phyloP scores from a whole-genome alignment of 2,113 vertebrate species.

The Mormoops blainvillei region DNA sequence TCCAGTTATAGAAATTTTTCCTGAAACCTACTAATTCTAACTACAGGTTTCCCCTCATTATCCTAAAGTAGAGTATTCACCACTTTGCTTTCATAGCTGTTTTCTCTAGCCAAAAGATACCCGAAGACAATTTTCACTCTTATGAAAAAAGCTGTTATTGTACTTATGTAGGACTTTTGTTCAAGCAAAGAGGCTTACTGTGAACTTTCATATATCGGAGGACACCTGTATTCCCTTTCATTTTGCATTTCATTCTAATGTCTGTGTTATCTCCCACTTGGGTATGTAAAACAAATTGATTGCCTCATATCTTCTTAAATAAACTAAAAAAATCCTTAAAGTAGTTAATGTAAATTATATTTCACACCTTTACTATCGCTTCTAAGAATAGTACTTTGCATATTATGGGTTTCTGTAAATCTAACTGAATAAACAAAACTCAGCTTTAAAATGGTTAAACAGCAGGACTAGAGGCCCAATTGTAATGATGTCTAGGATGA shows the following conservation, averaged over 20 bases:
- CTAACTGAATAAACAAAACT: background rate
- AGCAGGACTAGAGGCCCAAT: background rate
- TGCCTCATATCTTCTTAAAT: background rate
- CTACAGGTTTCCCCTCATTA: background rate
- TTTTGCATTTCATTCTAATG: background rate
- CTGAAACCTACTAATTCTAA: background rate
- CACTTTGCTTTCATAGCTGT: background rate
- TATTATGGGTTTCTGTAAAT: background rate
- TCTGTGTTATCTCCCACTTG: background rate
- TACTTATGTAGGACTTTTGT: background rate
- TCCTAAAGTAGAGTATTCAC: background rate
- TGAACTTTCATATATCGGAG: background rate
- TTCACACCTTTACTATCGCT: background rate
- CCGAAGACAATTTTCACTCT: background rate
- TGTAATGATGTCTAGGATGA: background rate
- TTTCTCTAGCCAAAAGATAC: background rate
- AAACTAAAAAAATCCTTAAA: background rate
- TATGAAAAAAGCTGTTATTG: background rate
- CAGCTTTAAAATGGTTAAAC: background rate
- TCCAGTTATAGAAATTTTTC: background rate
- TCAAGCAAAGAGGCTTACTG: background rate
- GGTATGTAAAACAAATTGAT: background rate
- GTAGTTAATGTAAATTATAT: background rate
- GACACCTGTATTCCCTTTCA: background rate
- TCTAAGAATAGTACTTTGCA: background rate